Evolutionary conservation across 2,113 vertebrate genomes (phyloP).

Genomic region (Alectura lathami): DNA sequence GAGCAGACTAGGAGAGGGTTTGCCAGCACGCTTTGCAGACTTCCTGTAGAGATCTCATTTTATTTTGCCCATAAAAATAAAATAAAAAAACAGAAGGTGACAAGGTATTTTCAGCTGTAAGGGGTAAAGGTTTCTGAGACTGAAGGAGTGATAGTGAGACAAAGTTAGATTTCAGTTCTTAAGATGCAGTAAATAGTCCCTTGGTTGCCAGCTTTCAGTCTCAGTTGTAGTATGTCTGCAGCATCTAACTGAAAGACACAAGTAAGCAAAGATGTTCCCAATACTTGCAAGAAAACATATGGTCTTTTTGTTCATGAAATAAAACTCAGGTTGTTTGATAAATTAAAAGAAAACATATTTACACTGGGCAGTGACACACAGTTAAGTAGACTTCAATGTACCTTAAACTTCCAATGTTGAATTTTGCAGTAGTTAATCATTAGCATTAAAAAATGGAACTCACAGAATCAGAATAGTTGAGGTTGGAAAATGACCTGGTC

Average conservation of each 20-base stretch:
- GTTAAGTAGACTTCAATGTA: not conserved
- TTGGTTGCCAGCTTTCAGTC: not conserved
- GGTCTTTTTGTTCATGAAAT: not conserved
- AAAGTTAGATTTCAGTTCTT: not conserved
- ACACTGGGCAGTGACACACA: not conserved
- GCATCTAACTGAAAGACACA: not conserved
- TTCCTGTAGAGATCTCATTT: not conserved
- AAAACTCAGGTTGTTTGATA: fast-evolving
- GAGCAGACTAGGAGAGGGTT: not conserved
- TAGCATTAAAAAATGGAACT: not conserved
- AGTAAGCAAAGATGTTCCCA: not conserved
- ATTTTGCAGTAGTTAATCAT: not conserved
- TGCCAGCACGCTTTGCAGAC: not conserved
- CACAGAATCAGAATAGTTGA: not conserved
- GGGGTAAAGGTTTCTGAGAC: not conserved
- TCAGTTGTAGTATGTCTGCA: not conserved
- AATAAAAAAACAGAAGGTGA: not conserved
- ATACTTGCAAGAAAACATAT: not conserved
- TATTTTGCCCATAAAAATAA: not conserved
- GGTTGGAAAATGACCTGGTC: not conserved
- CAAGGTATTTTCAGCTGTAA: not conserved
- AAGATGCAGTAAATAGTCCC: not conserved
- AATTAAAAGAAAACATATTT: not conserved
- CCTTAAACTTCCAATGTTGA: not conserved
- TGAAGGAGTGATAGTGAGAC: not conserved